phyloP scores from a whole-genome alignment of 2,888 invertebrate species.

The Agrotis ipsilon region DNA sequence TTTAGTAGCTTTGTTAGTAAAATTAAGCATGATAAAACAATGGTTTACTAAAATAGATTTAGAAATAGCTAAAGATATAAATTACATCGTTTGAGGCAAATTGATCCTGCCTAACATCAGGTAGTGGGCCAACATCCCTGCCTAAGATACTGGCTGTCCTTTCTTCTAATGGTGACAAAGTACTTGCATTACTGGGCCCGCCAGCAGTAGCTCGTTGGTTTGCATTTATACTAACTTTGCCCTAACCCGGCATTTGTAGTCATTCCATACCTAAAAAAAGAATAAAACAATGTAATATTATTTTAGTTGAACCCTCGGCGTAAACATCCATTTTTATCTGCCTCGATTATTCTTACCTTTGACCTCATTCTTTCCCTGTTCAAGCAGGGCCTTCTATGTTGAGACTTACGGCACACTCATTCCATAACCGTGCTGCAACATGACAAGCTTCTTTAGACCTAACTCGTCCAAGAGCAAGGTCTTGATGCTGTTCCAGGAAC shows the following conservation, averaged over 20 bases:
- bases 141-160: slow-evolving; percentile 4
- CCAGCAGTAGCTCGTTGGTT: slow-evolving; percentile 5
- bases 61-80: too few relatives aligned
- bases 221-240: not conserved
- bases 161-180: slow-evolving; percentile 1
- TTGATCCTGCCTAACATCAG: slow-evolving; percentile 8
- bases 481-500: slow-evolving; percentile 2
- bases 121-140: slow-evolving; percentile 8
- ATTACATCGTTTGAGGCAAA: not conserved
- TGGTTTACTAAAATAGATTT: too few relatives aligned
- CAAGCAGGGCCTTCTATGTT: not conserved
- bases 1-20: too few relatives aligned
- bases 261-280: not conserved
- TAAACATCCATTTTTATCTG: not conserved
- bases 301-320: not conserved
- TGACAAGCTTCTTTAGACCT: slow-evolving; percentile 3
- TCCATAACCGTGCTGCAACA: not conserved
- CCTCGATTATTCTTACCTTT: not conserved
- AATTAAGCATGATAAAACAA: too few relatives aligned
- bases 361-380: slow-evolving; percentile 1
- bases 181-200: too few relatives aligned
- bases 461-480: slow-evolving; percentile 2
- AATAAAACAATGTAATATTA: not conserved
- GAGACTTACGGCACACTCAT: not conserved
- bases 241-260: slow-evolving; percentile 1